These are phyloP conservation scores for Pantherophis guttatus DNA, from an alignment of 2,113 vertebrate genomes.

Conservation along the genomic window DNA sequence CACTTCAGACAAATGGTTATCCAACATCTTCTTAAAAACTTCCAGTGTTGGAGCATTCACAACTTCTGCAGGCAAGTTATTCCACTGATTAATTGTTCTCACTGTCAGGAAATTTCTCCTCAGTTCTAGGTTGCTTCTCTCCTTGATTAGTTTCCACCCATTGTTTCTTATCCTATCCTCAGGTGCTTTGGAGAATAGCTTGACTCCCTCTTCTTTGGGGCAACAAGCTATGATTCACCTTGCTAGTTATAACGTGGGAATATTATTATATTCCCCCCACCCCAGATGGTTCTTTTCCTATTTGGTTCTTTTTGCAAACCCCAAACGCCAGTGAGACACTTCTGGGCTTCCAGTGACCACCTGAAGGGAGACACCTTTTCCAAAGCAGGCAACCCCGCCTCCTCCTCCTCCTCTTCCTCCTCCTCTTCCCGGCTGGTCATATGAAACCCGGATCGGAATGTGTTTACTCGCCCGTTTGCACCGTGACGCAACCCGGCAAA, in stretches of 20 bases:
- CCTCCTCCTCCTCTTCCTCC: not conserved
- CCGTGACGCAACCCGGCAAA: not conserved
- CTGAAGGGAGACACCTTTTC: not conserved
- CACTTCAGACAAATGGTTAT: too few species aligned
- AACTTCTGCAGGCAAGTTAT: too few species aligned
- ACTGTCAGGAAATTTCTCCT: too few species aligned
- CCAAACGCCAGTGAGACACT: not conserved
- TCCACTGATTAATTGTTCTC: too few species aligned
- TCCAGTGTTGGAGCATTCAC: too few species aligned
- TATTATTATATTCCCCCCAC: too few species aligned
- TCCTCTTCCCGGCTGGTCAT: not conserved
- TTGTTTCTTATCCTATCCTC: too few species aligned
- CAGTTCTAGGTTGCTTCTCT: too few species aligned
- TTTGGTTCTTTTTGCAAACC: not conserved
- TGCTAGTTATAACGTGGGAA: not conserved
- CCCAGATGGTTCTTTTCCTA: not conserved
- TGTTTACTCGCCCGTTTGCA: not conserved
- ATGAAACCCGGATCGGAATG: not conserved
- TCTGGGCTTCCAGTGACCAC: not conserved
- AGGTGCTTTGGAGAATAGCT: too few species aligned
- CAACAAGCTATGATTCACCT: not conserved
- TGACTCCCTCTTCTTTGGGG: too few species aligned
- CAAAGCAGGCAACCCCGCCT: not conserved
- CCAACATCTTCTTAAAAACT: too few species aligned
- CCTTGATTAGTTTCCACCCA: too few species aligned